Evolutionary conservation across 1,140 invertebrate genomes (phyloP).

Genomic region (Euborellia annulipes): DNA sequence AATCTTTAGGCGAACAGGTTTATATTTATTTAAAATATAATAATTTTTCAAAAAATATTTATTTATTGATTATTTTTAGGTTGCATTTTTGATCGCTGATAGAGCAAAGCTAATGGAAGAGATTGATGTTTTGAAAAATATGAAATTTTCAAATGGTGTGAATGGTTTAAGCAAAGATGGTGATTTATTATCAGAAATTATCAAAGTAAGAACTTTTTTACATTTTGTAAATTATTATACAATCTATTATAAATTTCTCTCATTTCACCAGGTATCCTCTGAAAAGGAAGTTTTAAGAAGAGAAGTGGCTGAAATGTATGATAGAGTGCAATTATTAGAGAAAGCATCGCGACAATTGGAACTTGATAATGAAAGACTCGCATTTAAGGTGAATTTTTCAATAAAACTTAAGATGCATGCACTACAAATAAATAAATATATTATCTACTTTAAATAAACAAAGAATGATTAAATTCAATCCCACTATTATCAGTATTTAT

Average conservation of each 20-base stretch:
- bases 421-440: not conserved
- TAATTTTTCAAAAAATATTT: not conserved
- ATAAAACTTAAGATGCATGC: too few relatives aligned
- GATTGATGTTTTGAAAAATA: constrained; percentile 18
- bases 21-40: not conserved
- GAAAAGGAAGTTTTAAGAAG: constrained; percentile 23
- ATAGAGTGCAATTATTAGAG: constrained; percentile 21
- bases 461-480: not conserved
- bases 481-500: not conserved
- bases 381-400: constrained; percentile 22
- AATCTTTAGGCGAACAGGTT: constrained; percentile 17
- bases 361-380: constrained; percentile 24
- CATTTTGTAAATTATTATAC: not conserved
- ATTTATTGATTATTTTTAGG: constrained; percentile 15
- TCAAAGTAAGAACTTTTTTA: constrained; percentile 15
- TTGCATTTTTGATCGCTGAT: constrained; percentile 21
- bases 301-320: constrained; percentile 22
- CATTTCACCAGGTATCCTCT: constrained; percentile 21
- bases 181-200: constrained; percentile 22
- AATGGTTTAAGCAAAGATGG: constrained; percentile 15
- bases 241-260: too few relatives aligned
- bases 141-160: constrained; percentile 17
- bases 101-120: constrained; percentile 21
- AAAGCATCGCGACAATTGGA: constrained; percentile 23
- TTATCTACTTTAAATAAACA: constrained; percentile 2